Conservation (phyloP, 2,113 vertebrate genomes). For the Phylloscopus whistleri region DNA sequence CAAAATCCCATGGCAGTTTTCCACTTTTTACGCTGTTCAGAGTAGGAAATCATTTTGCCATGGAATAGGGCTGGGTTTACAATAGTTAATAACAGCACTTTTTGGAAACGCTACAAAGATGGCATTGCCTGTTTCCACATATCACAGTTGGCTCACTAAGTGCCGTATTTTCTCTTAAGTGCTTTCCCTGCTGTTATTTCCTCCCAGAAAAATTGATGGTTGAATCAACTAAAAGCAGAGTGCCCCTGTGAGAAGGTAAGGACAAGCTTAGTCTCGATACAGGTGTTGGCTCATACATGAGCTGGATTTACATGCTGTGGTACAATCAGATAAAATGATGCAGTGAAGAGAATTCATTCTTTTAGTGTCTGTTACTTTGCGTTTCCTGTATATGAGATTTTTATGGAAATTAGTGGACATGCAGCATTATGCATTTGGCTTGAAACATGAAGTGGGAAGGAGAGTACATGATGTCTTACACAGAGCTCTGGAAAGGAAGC, state of each 20-base stretch:
- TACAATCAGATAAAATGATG: background rate
- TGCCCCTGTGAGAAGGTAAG: background rate
- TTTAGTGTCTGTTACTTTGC: background rate
- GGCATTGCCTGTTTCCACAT: background rate
- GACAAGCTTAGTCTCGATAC: background rate
- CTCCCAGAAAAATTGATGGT: background rate
- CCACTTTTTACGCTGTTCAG: background rate
- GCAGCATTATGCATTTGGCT: background rate
- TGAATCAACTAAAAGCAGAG: background rate
- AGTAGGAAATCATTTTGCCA: background rate
- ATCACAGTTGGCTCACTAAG: background rate
- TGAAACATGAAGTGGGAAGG: background rate
- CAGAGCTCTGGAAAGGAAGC: background rate
- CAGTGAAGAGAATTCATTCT: background rate
- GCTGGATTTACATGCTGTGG: accelerated
- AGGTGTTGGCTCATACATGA: background rate
- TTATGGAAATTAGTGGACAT: background rate
- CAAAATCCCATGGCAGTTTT: background rate
- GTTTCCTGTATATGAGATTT: background rate
- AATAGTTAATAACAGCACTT: background rate
- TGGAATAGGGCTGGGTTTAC: background rate
- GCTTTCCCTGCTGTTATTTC: background rate
- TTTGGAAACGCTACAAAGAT: background rate
- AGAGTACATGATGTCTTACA: background rate
- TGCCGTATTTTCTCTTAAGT: background rate